A percentile compares a stretch with the other conserved stretches of the same genome.
Evolutionary conservation across 2,113 vertebrate species (phyloP).

Genomic region (Coregonus clupeaformis): DNA sequence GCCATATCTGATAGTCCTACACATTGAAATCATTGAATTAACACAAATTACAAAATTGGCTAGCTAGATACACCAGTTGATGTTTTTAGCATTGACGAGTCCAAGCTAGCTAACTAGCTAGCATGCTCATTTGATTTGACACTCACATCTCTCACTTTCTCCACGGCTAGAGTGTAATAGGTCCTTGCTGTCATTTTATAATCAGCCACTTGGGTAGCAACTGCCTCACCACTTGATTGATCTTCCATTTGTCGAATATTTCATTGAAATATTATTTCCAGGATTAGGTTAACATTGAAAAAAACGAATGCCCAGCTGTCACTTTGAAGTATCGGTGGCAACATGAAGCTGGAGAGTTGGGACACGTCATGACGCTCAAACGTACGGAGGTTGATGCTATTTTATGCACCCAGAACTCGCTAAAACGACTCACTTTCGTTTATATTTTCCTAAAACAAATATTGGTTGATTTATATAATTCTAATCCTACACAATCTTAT

Average conservation of each 20-base stretch:
- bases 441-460: neutral
- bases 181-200: slow-evolving; percentile 60
- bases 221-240: slow-evolving; percentile 49
- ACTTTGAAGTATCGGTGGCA: slow-evolving; percentile 48
- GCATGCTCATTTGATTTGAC: slow-evolving; percentile 52
- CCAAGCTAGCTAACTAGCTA: slow-evolving; percentile 32
- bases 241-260: slow-evolving; percentile 38
- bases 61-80: neutral
- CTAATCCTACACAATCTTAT: neutral
- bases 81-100: too few relatives aligned
- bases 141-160: slow-evolving; percentile 78
- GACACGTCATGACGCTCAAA: slow-evolving; percentile 27
- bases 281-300: slow-evolving; percentile 11
- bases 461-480: too few relatives aligned
- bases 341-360: slow-evolving; percentile 40
- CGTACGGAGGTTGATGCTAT: neutral
- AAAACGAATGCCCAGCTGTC: slow-evolving; percentile 22
- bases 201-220: slow-evolving; percentile 51
- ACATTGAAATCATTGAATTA: neutral
- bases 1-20: too few relatives aligned
- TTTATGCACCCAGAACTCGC: neutral
- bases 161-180: slow-evolving; percentile 73
- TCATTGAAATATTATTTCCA: slow-evolving; percentile 26
- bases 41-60: neutral
- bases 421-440: neutral